A percentile compares a stretch with the other conserved stretches of the same genome.
Evolutionary conservation across 92 coral and sea anemone species (phyloP).

Genomic region (Palythoa grandis): DNA sequence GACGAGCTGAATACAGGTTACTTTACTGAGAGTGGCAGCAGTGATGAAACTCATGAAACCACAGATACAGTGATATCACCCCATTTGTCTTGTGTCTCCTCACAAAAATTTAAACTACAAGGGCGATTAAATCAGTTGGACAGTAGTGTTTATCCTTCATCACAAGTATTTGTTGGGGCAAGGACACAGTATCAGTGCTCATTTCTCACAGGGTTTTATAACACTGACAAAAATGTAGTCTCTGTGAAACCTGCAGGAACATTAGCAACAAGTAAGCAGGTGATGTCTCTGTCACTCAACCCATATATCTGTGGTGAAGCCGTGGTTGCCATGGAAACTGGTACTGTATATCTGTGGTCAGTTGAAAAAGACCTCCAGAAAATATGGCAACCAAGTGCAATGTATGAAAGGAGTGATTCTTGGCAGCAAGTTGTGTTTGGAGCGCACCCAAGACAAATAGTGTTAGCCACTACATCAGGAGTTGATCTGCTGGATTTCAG

Average conservation of each 20-base stretch:
- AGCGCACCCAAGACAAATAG: slow-evolving; percentile 83
- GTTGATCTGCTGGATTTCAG: slow-evolving; percentile 82
- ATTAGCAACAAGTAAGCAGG: slow-evolving; percentile 63
- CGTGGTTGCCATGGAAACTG: slow-evolving; percentile 72
- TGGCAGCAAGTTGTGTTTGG: slow-evolving; percentile 90
- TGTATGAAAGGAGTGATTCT: slow-evolving; percentile 32
- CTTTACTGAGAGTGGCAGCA: slow-evolving; percentile 15
- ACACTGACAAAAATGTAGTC: slow-evolving; percentile 19
- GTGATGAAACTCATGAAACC: neutral
- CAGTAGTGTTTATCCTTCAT: slow-evolving; percentile 24
- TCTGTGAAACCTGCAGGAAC: slow-evolving; percentile 65
- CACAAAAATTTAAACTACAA: slow-evolving; percentile 55
- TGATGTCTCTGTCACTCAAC: slow-evolving; percentile 64
- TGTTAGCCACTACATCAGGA: slow-evolving; percentile 65
- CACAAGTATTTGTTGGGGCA: slow-evolving; percentile 55
- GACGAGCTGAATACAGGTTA: slow-evolving; percentile 62
- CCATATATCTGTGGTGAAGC: slow-evolving; percentile 88
- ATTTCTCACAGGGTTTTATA: slow-evolving; percentile 55
- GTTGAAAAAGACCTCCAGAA: slow-evolving; percentile 46
- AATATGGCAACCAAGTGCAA: slow-evolving; percentile 45
- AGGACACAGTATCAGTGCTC: slow-evolving; percentile 74
- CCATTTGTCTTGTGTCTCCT: slow-evolving; percentile 9
- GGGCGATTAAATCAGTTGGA: slow-evolving; percentile 73
- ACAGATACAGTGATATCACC: neutral
- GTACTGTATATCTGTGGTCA: slow-evolving; percentile 71